A percentile compares a stretch with the other conserved stretches of the same genome.
Evolutionary conservation across 1,140 invertebrate genomes (phyloP).

Genomic region (Epicauta chinensis): DNA sequence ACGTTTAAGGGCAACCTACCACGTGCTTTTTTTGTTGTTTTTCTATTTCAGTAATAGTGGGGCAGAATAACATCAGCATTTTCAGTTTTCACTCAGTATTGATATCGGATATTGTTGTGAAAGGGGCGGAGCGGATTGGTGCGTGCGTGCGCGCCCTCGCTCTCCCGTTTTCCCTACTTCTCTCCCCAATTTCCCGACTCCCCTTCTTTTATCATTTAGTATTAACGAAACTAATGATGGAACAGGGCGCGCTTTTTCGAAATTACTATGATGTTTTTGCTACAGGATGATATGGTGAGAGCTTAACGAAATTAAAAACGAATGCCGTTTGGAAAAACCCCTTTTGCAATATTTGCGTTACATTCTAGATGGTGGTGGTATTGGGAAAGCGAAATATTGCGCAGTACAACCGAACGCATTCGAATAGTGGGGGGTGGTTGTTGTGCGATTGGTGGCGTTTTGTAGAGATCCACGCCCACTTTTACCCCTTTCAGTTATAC

Average conservation of each 20-base stretch:
- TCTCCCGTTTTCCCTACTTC: too few relatives aligned
- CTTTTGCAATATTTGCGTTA: neutral
- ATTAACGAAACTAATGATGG: too few relatives aligned
- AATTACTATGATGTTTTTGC: constrained; percentile 8
- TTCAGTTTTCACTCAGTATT: constrained; percentile 33
- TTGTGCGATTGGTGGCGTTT: constrained; percentile 31
- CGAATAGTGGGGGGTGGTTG: constrained; percentile 17
- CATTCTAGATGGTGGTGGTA: neutral
- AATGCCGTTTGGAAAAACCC: neutral
- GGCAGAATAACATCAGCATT: too few relatives aligned
- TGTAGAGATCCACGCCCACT: constrained; percentile 34
- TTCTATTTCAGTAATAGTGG: constrained; percentile 14
- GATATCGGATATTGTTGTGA: constrained; percentile 36
- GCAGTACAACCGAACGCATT: neutral
- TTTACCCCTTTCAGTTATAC: constrained; percentile 20
- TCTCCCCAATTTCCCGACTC: too few relatives aligned
- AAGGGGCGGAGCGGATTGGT: too few relatives aligned
- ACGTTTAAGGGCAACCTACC: constrained; percentile 25
- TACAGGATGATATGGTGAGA: too few relatives aligned
- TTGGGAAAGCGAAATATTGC: too few relatives aligned
- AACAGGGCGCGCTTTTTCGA: constrained; percentile 19
- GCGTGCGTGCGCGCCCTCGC: too few relatives aligned
- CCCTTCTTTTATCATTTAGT: too few relatives aligned
- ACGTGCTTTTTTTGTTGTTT: constrained; percentile 34
- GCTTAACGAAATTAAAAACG: constrained; percentile 10